Evolutionary conservation across 2,888 invertebrate species (phyloP).

Genomic region (Ormyrus rosae): DNA sequence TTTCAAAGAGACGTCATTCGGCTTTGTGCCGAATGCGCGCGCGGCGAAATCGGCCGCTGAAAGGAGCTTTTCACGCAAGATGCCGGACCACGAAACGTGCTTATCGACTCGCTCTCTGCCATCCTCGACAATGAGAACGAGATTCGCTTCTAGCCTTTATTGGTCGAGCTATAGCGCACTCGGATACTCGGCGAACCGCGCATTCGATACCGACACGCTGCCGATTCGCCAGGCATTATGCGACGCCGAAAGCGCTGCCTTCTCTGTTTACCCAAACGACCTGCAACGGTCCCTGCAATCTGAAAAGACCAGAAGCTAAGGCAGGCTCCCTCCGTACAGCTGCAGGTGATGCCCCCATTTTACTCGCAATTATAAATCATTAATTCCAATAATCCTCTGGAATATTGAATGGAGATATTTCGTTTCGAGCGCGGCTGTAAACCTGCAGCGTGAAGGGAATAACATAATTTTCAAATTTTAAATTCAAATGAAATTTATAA

Average conservation of each 20-base stretch:
- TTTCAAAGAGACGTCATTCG: slow-evolving; percentile 45
- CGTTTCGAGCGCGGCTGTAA: too few relatives aligned
- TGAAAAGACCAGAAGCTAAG: not conserved
- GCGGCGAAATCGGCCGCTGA: slow-evolving; percentile 13
- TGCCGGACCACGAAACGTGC: slow-evolving; percentile 30
- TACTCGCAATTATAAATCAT: too few relatives aligned
- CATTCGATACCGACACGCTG: slow-evolving; percentile 14
- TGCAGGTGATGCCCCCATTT: too few relatives aligned
- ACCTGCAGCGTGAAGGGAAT: too few relatives aligned
- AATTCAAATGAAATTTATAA: slow-evolving; percentile 23
- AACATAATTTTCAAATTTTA: slow-evolving; percentile 16
- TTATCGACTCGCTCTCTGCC: slow-evolving; percentile 29
- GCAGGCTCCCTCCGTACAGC: not conserved
- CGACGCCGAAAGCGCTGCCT: not conserved
- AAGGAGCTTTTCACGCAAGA: slow-evolving; percentile 14
- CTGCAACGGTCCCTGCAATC: not conserved
- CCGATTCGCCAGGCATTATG: slow-evolving; percentile 9
- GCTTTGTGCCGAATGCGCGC: slow-evolving; percentile 27
- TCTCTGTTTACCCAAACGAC: not conserved
- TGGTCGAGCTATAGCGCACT: too few relatives aligned
- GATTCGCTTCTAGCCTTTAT: not conserved
- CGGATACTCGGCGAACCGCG: not conserved
- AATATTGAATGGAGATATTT: too few relatives aligned
- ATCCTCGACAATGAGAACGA: not conserved
- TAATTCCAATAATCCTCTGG: too few relatives aligned